Percentiles rank a stretch among this genome's conserved stretches.
Evolutionary conservation across 2,797 vertebrate species (phyloP).

Genomic region (Lepus townsendii): DNA sequence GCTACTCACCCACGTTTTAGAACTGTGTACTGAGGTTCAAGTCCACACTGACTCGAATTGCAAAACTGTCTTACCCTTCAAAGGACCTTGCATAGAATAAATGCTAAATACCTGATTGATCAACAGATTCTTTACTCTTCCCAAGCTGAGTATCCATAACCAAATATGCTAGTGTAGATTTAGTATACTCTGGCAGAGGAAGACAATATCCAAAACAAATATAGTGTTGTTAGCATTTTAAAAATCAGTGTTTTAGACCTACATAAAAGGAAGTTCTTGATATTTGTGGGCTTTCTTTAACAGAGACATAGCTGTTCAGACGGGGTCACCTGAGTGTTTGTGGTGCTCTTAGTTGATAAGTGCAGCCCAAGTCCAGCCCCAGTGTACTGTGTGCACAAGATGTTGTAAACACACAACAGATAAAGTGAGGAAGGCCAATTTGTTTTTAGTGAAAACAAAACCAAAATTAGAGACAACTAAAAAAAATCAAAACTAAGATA

Average conservation of each 20-base stretch:
- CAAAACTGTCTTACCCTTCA: slow-evolving; percentile 40
- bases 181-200: slow-evolving; percentile 1
- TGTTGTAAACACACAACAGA: background rate
- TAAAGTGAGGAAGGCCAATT: slow-evolving; percentile 53
- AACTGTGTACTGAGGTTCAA: slow-evolving; percentile 1
- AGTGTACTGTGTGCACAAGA: slow-evolving; percentile 35
- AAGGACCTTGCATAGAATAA: background rate
- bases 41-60: slow-evolving; percentile 27
- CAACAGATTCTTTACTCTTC: background rate
- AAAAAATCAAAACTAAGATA: slow-evolving; percentile 82
- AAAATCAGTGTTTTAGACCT: slow-evolving; percentile 12
- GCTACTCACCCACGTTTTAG: background rate
- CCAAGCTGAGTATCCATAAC: background rate
- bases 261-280: background rate
- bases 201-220: slow-evolving; percentile 42
- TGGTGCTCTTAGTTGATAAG: background rate
- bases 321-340: background rate
- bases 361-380: background rate
- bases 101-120: background rate
- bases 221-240: background rate
- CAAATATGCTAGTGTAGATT: background rate
- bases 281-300: slow-evolving; percentile 7
- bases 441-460: slow-evolving; percentile 70
- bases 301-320: background rate
- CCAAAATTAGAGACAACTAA: slow-evolving; percentile 68